Evolutionary conservation across 2,113 vertebrate species (phyloP).

Genomic region (Silurus glanis): DNA sequence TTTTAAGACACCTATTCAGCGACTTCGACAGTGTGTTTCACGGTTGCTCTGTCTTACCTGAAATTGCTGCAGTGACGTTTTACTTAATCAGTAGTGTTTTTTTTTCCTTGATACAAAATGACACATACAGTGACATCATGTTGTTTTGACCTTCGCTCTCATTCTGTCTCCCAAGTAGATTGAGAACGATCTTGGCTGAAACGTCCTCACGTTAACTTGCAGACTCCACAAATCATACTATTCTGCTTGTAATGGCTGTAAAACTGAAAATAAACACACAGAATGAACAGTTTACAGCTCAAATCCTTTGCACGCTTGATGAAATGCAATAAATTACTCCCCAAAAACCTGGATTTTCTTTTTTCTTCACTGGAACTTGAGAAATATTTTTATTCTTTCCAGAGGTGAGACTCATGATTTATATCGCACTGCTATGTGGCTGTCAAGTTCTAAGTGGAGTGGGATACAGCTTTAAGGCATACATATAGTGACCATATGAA

Average conservation of each 20-base stretch:
- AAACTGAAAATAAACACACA: constrained; percentile 60
- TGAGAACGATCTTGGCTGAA: constrained; percentile 38
- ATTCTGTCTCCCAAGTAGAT: constrained; percentile 22
- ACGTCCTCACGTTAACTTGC: constrained; percentile 43
- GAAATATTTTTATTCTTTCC: constrained; percentile 57
- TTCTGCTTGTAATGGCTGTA: constrained; percentile 56
- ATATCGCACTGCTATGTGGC: constrained; percentile 41
- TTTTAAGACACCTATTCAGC: background rate
- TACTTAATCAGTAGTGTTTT: background rate
- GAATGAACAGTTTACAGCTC: constrained; percentile 52
- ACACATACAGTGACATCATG: constrained; percentile 31
- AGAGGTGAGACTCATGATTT: constrained; percentile 50
- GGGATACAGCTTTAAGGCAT: constrained; percentile 27
- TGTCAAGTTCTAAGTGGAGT: constrained; percentile 43
- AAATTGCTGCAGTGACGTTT: background rate
- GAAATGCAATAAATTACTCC: constrained; percentile 58
- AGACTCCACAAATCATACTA: constrained; percentile 50
- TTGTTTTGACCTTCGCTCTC: constrained; percentile 38
- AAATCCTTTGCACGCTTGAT: constrained; percentile 54
- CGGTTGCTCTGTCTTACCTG: background rate
- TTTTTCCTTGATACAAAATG: constrained; percentile 24
- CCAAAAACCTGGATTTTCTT: constrained; percentile 40
- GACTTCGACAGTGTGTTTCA: background rate
- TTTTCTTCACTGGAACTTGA: constrained; percentile 47
- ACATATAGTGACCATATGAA: constrained; percentile 19